Evolutionary conservation across 2,888 invertebrate species (phyloP).

Genomic region (Netelia melanura): DNA sequence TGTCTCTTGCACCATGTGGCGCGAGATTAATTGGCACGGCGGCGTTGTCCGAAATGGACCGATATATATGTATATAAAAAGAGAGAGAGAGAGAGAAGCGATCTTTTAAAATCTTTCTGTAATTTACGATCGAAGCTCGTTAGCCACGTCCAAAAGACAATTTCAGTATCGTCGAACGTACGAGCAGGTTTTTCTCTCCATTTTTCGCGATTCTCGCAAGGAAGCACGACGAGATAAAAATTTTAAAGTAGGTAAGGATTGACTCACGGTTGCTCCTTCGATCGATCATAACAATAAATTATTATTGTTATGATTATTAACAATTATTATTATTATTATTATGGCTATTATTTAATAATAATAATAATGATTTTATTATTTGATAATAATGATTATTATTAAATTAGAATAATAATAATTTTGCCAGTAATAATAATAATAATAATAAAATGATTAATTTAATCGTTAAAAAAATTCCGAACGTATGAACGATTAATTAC

Average conservation of each 20-base stretch:
- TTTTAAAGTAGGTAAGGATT: too few relatives aligned
- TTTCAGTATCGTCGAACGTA: constrained; percentile 6
- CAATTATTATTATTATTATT: too few relatives aligned
- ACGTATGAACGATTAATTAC: neutral
- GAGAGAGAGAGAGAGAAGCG: neutral
- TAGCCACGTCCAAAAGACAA: neutral
- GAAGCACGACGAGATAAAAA: too few relatives aligned
- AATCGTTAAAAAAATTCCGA: neutral
- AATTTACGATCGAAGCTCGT: constrained; percentile 12
- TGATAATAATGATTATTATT: too few relatives aligned
- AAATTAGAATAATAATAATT: too few relatives aligned
- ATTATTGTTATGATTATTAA: too few relatives aligned
- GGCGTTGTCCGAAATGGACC: neutral
- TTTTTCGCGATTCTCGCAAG: neutral
- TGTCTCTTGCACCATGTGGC: neutral
- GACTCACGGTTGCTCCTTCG: too few relatives aligned
- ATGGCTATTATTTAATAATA: too few relatives aligned
- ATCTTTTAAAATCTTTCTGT: neutral
- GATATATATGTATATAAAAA: neutral
- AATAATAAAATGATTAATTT: too few relatives aligned
- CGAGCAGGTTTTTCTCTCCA: constrained; percentile 8
- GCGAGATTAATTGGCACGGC: neutral
- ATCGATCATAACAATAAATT: too few relatives aligned
- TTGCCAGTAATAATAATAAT: too few relatives aligned
- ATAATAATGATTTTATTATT: too few relatives aligned